These are phyloP conservation scores for Coregonus suidteri DNA, from an alignment of 2,797 vertebrate genomes.

Conservation along the genomic window DNA sequence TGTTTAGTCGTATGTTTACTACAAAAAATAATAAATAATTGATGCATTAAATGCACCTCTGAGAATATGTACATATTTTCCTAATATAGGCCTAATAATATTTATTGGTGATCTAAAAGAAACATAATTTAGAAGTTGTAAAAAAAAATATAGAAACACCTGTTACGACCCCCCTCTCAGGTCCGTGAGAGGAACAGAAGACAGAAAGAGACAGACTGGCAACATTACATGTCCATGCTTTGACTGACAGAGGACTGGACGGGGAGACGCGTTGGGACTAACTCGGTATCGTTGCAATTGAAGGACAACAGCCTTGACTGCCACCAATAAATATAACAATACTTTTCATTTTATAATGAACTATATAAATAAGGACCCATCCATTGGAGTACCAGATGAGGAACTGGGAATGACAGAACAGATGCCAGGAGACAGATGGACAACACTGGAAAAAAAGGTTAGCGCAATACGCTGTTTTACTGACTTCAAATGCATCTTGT, in stretches of 20 bases:
- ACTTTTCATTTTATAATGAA: slow-evolving; percentile 8
- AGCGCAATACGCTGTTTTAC: background rate
- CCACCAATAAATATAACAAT: slow-evolving; percentile 25
- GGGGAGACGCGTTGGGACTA: slow-evolving; percentile 2
- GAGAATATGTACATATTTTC: slow-evolving; percentile 54
- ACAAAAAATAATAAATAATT: background rate
- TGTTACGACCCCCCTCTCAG: slow-evolving; percentile 46
- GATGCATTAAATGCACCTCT: slow-evolving; percentile 27
- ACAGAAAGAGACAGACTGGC: background rate
- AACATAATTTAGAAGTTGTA: slow-evolving; percentile 52
- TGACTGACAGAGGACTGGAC: slow-evolving; percentile 17
- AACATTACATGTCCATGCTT: background rate
- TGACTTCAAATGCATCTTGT: background rate
- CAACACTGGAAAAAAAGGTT: slow-evolving; percentile 10
- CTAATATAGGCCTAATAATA: slow-evolving; percentile 28
- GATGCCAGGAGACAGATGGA: slow-evolving; percentile 43
- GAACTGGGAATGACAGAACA: slow-evolving; percentile 10
- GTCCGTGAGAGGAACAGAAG: slow-evolving; percentile 35
- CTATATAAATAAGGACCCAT: slow-evolving; percentile 18
- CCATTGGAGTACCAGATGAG: slow-evolving; percentile 27
- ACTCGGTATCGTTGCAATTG: background rate
- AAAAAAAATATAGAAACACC: slow-evolving; percentile 22
- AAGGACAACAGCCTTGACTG: slow-evolving; percentile 51
- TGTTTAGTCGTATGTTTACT: slow-evolving; percentile 60
- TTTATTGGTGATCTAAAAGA: slow-evolving; percentile 23